Evolutionary conservation across 2,797 vertebrate genomes (phyloP).

Genomic region (Mus minutoides): DNA sequence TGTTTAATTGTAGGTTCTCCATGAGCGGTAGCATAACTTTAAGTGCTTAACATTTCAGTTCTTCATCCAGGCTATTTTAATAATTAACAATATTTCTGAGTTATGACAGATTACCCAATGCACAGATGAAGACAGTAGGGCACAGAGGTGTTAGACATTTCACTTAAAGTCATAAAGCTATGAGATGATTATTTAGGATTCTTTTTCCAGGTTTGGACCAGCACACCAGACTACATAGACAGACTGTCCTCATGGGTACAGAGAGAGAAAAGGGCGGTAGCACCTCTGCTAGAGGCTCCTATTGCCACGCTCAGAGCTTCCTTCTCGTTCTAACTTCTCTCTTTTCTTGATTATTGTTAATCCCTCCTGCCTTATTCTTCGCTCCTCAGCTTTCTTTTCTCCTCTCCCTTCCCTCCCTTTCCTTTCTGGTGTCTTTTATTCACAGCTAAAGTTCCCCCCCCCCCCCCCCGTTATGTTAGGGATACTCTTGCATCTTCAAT

Average conservation of each 20-base stretch:
- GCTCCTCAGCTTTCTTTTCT: neutral
- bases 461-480: neutral
- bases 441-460: neutral
- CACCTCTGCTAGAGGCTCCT: neutral
- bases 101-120: neutral
- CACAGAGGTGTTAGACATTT: neutral
- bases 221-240: neutral
- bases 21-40: slow-evolving; percentile 14
- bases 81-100: neutral
- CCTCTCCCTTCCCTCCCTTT: neutral
- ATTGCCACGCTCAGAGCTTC: neutral
- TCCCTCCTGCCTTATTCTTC: neutral
- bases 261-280: neutral
- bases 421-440: neutral
- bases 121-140: neutral
- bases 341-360: neutral
- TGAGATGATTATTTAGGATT: neutral
- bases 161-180: slow-evolving; percentile 5
- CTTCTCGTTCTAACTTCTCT: neutral
- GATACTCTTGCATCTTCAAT: slow-evolving; percentile 34
- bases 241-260: neutral
- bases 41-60: neutral
- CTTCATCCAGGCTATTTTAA: neutral
- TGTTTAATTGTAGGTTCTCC: neutral
- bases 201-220: neutral